Percentiles rank a stretch among this genome's conserved stretches.
Evolutionary conservation across 2,113 vertebrate species (phyloP).

Genomic region (human): DNA sequence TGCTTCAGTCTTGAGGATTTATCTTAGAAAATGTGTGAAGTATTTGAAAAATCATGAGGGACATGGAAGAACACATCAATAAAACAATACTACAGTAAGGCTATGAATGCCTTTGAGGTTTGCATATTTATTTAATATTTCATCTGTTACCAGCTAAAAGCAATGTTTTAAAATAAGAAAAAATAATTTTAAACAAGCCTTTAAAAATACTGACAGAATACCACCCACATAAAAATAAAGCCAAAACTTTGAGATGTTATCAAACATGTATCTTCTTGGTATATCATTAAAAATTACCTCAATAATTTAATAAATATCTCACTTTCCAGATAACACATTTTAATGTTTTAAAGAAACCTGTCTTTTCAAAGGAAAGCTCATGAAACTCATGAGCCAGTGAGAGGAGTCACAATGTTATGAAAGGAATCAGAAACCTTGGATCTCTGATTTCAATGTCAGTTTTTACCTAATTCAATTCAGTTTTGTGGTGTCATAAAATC

Average conservation of each 20-base stretch:
- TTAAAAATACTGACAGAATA: background rate
- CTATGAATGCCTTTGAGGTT: background rate
- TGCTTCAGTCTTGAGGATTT: background rate
- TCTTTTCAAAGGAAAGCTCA: background rate
- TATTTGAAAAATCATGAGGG: background rate
- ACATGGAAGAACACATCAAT: conserved; percentile 26
- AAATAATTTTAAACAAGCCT: conserved; percentile 2
- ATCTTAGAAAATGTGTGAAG: background rate
- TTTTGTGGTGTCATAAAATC: background rate
- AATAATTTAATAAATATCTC: background rate
- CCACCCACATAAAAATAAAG: background rate
- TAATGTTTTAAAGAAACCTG: conserved; percentile 10
- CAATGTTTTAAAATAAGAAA: conserved; percentile 39
- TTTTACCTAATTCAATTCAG: background rate
- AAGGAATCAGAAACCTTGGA: background rate
- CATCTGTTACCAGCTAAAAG: conserved; percentile 27
- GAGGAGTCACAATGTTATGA: background rate
- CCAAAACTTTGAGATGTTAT: background rate
- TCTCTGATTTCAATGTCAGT: background rate
- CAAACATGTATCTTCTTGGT: background rate
- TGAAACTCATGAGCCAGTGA: background rate
- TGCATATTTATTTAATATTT: conserved; percentile 49
- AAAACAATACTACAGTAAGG: background rate
- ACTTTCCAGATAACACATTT: background rate
- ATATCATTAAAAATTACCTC: conserved; percentile 9